Evolutionary conservation across 2,113 vertebrate species (phyloP).

Genomic region (Thoracochromis brauschi): DNA sequence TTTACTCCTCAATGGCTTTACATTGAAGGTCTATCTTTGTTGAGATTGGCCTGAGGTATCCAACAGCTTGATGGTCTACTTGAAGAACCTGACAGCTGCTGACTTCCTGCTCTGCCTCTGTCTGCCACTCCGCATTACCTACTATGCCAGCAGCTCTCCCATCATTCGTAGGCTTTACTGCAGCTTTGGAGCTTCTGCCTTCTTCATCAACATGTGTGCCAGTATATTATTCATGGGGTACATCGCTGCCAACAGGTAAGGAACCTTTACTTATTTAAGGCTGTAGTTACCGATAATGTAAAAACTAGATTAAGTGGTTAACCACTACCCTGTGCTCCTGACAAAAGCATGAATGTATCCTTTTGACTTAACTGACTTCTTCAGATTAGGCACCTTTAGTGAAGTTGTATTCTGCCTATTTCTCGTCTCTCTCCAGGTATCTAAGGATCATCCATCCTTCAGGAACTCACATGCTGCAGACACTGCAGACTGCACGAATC

Average conservation of each 20-base stretch:
- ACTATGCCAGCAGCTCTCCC: background rate
- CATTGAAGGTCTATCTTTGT: background rate
- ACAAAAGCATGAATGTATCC: background rate
- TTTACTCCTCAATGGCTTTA: background rate
- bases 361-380: background rate
- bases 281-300: fast-evolving
- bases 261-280: background rate
- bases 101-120: background rate
- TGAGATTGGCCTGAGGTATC: background rate
- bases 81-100: background rate
- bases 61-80: background rate
- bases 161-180: background rate
- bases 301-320: background rate
- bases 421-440: background rate
- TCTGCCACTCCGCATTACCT: background rate
- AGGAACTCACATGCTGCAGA: background rate
- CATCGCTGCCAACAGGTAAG: background rate
- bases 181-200: background rate
- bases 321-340: background rate
- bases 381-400: background rate
- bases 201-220: background rate
- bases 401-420: background rate
- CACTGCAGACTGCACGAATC: background rate
- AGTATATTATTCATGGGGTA: background rate
- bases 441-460: background rate